A percentile compares a stretch with the other conserved stretches of the same genome.
These are phyloP conservation scores for Pangasianodon gigas DNA, from an alignment of 2,113 vertebrate species.

Conservation along the genomic window DNA sequence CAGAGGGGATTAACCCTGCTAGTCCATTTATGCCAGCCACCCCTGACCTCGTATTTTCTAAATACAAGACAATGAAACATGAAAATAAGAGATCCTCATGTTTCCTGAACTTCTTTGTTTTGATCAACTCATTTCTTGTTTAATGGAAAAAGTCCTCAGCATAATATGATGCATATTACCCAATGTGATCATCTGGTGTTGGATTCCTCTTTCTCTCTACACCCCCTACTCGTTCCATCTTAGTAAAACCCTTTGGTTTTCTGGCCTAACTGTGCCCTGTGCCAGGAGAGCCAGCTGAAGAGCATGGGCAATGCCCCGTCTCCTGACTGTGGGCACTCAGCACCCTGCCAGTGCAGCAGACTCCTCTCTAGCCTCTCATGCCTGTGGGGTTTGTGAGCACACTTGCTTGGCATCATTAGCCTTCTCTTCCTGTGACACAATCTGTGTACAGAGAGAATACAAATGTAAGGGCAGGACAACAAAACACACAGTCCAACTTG, in stretches of 20 bases:
- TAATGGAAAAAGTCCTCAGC: neutral
- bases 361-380: constrained; percentile 29
- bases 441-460: constrained; percentile 39
- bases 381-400: constrained; percentile 28
- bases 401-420: constrained; percentile 31
- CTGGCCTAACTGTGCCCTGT: constrained; percentile 35
- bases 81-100: neutral
- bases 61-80: neutral
- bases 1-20: neutral
- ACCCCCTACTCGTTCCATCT: neutral
- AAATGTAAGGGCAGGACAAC: constrained; percentile 18
- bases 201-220: neutral
- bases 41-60: neutral
- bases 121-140: neutral
- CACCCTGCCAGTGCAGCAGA: constrained; percentile 60
- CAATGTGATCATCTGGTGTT: neutral
- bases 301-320: constrained; percentile 53
- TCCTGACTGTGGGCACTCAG: constrained; percentile 54
- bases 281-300: constrained; percentile 66
- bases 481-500: constrained; percentile 23
- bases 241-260: constrained; percentile 15
- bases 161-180: neutral
- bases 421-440: constrained; percentile 33
- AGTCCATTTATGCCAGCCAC: neutral
- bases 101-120: neutral